phyloP scores from a whole-genome alignment of 1,140 invertebrate species.

The Anoplolepis gracilipes region DNA sequence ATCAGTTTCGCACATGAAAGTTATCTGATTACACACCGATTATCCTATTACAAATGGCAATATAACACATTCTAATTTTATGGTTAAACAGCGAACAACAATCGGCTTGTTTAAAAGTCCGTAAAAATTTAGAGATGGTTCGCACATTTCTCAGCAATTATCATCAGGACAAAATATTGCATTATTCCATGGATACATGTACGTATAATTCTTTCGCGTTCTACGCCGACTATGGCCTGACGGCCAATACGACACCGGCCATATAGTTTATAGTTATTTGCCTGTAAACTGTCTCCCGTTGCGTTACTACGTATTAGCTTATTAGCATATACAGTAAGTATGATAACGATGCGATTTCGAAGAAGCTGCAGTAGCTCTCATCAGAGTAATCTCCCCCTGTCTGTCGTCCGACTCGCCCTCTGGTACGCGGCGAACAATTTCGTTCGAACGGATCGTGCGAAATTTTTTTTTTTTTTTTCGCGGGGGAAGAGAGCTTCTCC shows the following conservation, averaged over 20 bases:
- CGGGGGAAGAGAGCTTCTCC: conserved; percentile 67
- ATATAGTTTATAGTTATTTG: neutral
- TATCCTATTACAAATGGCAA: neutral
- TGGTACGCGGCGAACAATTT: conserved; percentile 70
- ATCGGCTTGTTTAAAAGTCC: neutral
- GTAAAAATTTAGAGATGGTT: neutral
- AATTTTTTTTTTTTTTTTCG: conserved; percentile 66
- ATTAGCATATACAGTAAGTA: neutral
- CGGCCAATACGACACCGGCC: too few relatives aligned
- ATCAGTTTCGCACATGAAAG: neutral
- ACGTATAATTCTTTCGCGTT: neutral
- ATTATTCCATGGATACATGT: neutral
- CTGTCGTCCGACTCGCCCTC: conserved; percentile 62
- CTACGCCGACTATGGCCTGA: neutral
- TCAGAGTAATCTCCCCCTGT: conserved; percentile 10
- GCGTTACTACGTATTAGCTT: too few relatives aligned
- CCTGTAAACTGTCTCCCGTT: neutral
- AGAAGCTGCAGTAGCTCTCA: neutral
- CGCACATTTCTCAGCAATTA: neutral
- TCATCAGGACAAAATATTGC: neutral
- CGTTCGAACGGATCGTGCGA: conserved; percentile 69
- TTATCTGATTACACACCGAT: conserved; percentile 18
- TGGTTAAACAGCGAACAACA: conserved; percentile 6
- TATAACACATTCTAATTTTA: conserved; percentile 17
- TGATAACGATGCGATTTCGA: neutral